A percentile compares a stretch with the other conserved stretches of the same genome.
phyloP scores from a whole-genome alignment of 2,888 invertebrate species.

The Acronicta psi region DNA sequence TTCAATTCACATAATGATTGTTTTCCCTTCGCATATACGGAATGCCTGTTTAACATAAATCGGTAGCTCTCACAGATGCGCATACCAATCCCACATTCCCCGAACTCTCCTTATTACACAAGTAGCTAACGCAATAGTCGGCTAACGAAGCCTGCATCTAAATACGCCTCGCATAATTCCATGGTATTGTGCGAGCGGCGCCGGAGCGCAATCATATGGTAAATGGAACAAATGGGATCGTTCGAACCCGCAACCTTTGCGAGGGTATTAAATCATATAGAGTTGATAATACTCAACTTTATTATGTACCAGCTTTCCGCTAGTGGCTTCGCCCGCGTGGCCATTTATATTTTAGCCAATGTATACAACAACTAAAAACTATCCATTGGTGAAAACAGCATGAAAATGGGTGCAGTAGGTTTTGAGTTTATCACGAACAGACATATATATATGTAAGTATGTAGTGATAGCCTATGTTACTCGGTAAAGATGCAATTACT shows the following conservation, averaged over 20 bases:
- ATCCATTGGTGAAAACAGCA: no score
- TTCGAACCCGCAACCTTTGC: slow-evolving; percentile 58
- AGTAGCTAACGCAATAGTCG: slow-evolving; percentile 41
- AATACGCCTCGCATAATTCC: slow-evolving; percentile 66
- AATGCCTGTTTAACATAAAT: not conserved
- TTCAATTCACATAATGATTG: no score
- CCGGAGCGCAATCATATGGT: slow-evolving; percentile 63
- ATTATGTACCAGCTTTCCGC: no score
- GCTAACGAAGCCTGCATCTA: slow-evolving; percentile 56
- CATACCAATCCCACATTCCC: slow-evolving; percentile 9
- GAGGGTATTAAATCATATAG: slow-evolving; percentile 42
- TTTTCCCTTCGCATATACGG: no score
- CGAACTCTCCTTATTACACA: slow-evolving; percentile 13
- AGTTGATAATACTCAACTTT: slow-evolving; percentile 32
- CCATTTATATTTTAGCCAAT: no score
- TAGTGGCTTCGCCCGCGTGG: no score
- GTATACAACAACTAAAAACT: no score
- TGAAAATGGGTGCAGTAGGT: no score
- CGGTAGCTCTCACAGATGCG: not conserved
- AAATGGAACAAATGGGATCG: slow-evolving; percentile 67
- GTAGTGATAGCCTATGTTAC: no score
- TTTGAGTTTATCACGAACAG: no score
- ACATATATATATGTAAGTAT: no score
- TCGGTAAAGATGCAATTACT: no score
- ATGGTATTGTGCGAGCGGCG: slow-evolving; percentile 60